phyloP scores from a whole-genome alignment of 2,888 invertebrate genomes.

The Drosophila dives region DNA sequence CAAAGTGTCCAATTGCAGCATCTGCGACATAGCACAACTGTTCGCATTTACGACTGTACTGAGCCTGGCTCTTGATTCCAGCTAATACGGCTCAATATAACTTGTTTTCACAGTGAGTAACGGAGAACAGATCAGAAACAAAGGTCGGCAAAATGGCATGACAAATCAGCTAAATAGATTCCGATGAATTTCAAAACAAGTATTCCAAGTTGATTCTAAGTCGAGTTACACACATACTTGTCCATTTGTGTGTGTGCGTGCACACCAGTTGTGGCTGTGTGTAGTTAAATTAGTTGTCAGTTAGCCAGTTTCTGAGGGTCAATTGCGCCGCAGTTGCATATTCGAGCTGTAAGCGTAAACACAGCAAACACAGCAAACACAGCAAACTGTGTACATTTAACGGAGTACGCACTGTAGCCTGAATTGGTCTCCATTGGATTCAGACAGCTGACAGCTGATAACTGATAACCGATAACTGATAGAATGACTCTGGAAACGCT shows the following conservation, averaged over 20 bases:
- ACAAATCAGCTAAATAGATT: constrained; percentile 1
- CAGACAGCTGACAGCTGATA: neutral
- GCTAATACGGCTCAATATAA: neutral
- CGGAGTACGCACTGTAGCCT: constrained; percentile 2
- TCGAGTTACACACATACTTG: constrained; percentile 1
- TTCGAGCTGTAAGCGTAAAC: constrained; percentile 21
- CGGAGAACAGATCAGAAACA: constrained; percentile 1
- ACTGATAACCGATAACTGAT: neutral
- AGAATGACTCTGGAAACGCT: constrained; percentile 63
- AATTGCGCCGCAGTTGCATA: constrained; percentile 38
- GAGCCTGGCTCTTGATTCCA: constrained; percentile 2
- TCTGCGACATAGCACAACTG: constrained; percentile 54
- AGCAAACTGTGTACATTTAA: neutral
- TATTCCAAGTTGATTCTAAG: constrained; percentile 45
- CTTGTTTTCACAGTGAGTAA: neutral
- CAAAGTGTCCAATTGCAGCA: constrained; percentile 65
- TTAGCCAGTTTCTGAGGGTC: constrained; percentile 15
- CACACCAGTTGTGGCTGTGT: too few relatives aligned
- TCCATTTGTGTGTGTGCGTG: too few relatives aligned
- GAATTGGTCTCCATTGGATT: neutral
- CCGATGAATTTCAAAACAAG: constrained; percentile 52
- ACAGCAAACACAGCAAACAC: constrained; percentile 19
- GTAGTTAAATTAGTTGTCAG: neutral
- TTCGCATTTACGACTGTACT: constrained; percentile 26
- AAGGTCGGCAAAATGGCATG: constrained; percentile 41